Conservation (phyloP, 2,113 vertebrate genomes). For the Myodes glareolus region DNA sequence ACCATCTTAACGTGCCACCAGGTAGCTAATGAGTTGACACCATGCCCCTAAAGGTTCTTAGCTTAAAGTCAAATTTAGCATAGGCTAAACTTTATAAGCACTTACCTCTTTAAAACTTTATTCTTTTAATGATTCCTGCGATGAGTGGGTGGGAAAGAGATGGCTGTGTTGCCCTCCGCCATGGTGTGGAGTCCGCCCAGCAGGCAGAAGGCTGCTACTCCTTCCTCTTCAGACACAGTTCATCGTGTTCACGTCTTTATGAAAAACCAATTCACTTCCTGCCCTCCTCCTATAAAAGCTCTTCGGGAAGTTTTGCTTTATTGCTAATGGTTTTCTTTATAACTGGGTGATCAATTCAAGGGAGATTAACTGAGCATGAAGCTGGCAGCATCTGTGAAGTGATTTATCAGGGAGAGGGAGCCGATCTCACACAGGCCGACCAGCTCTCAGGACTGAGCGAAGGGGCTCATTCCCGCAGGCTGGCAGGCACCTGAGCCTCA, state of each 20-base stretch:
- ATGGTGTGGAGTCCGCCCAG: conserved; percentile 36
- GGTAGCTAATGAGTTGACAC: background rate
- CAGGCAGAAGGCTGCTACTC: background rate
- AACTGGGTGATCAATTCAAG: conserved; percentile 78
- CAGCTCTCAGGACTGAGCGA: background rate
- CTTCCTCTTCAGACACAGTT: conserved; percentile 63
- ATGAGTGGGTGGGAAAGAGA: background rate
- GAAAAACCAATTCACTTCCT: conserved; percentile 55
- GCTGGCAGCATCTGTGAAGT: conserved; percentile 69
- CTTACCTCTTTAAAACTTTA: conserved; percentile 36
- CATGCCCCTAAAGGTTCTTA: background rate
- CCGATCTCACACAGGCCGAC: background rate
- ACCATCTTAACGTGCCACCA: accelerated
- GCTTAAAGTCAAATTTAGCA: background rate
- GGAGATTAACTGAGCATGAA: conserved; percentile 82
- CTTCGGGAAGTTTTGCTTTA: conserved; percentile 78
- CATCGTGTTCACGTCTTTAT: conserved; percentile 69
- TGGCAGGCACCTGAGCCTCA: conserved; percentile 43
- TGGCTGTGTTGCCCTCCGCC: background rate
- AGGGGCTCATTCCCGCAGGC: background rate
- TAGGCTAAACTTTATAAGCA: background rate
- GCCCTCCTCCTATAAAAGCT: conserved; percentile 65
- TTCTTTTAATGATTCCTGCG: conserved; percentile 30
- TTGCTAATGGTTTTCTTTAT: conserved; percentile 78
- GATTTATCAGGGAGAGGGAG: conserved; percentile 72